Conservation (phyloP, 2,113 vertebrate genomes). For the Melanocharis versteri region DNA sequence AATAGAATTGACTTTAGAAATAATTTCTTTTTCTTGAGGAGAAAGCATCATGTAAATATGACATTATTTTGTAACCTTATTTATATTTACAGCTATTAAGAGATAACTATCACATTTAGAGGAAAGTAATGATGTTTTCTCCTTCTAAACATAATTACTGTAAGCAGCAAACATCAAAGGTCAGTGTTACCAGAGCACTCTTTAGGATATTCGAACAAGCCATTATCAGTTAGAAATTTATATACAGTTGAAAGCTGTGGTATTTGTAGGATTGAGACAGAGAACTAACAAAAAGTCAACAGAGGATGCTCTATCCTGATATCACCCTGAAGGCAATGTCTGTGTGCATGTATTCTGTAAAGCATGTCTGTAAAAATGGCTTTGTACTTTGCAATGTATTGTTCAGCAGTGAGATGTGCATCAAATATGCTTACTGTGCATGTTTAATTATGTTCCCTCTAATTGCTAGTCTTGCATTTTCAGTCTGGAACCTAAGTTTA, state of each 20-base stretch:
- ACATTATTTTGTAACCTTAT: not conserved
- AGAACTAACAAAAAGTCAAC: not conserved
- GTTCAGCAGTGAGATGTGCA: not conserved
- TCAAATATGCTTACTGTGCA: not conserved
- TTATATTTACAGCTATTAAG: not conserved
- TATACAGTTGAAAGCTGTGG: not conserved
- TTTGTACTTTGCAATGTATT: not conserved
- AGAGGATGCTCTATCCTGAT: not conserved
- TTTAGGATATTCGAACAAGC: not conserved
- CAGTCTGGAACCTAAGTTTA: not conserved
- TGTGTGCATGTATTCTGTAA: not conserved
- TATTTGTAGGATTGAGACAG: not conserved
- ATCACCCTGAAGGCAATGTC: not conserved
- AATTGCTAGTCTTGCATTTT: conserved; percentile 32
- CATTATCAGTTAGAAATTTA: not conserved
- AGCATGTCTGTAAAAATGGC: not conserved
- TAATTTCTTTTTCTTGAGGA: not conserved
- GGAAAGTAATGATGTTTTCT: not conserved
- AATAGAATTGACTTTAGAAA: not conserved
- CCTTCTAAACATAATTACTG: not conserved
- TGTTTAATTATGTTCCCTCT: conserved; percentile 10
- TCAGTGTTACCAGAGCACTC: not conserved
- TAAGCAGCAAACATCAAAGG: not conserved
- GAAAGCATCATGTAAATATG: not conserved
- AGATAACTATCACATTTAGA: not conserved